Conservation (phyloP, 1,140 invertebrate genomes). For the Drosophila ogumai region DNA sequence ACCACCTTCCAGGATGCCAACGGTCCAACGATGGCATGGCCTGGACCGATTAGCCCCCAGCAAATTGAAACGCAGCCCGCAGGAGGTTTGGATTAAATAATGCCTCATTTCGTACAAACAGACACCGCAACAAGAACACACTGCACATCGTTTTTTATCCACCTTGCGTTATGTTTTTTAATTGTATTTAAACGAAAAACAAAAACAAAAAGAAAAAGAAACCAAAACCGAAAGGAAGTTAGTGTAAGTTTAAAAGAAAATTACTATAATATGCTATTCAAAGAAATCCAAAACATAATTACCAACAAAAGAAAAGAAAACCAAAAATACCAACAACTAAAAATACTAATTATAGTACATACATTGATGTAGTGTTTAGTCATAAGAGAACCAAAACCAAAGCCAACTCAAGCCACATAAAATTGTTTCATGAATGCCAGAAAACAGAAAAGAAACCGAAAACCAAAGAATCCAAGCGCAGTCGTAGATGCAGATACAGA, state of each 20-base stretch:
- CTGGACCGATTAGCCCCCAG: constrained; percentile 71
- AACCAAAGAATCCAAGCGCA: constrained; percentile 43
- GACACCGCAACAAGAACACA: constrained; percentile 58
- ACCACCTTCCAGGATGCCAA: constrained; percentile 40
- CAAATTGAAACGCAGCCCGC: constrained; percentile 72
- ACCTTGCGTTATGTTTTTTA: constrained; percentile 66
- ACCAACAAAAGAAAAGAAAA: constrained; percentile 61
- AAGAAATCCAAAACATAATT: constrained; percentile 85
- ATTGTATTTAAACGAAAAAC: constrained; percentile 65
- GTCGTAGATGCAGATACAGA: constrained; percentile 36
- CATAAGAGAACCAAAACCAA: constrained; percentile 59
- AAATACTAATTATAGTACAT: constrained; percentile 84
- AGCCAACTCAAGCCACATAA: constrained; percentile 54
- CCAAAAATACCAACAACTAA: constrained; percentile 65
- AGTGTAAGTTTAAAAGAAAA: constrained; percentile 58
- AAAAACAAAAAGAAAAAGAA: constrained; percentile 47
- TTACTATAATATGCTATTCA: constrained; percentile 81
- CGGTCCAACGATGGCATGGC: constrained; percentile 12
- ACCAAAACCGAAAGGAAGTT: constrained; percentile 49
- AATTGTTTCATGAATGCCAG: constrained; percentile 73
- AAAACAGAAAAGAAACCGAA: constrained; percentile 53
- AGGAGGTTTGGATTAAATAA: constrained; percentile 70
- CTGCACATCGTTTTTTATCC: constrained; percentile 59
- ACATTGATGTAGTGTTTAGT: constrained; percentile 83
- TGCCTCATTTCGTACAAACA: constrained; percentile 59